phyloP scores from a whole-genome alignment of 2,113 vertebrate species.

The Poeciliopsis prolifica region DNA sequence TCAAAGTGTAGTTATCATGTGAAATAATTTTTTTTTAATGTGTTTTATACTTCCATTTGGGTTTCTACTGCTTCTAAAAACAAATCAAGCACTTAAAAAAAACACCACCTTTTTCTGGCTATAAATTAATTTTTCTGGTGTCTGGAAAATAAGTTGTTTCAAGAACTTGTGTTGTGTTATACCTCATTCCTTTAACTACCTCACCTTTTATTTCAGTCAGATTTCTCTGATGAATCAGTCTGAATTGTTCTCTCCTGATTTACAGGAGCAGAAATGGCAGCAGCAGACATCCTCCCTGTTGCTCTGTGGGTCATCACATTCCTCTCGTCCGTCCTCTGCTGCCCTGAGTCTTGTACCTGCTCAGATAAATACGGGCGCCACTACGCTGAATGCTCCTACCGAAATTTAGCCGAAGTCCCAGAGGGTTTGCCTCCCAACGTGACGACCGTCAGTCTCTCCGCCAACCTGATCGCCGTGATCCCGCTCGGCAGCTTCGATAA shows the following conservation, averaged over 20 bases:
- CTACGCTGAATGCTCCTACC: constrained; percentile 92
- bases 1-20: too few species aligned
- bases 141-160: too few species aligned
- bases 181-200: background rate
- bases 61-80: too few species aligned
- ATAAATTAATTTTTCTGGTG: too few species aligned
- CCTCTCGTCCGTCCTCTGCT: constrained; percentile 70
- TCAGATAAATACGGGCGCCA: constrained; percentile 86
- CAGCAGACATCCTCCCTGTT: constrained; percentile 51
- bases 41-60: too few species aligned
- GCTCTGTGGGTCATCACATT: constrained; percentile 68
- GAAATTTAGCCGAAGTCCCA: constrained; percentile 85
- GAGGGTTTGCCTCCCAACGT: constrained; percentile 86
- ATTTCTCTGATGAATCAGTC: background rate
- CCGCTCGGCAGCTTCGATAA: constrained; percentile 82
- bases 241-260: constrained; percentile 28
- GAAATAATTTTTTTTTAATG: too few species aligned
- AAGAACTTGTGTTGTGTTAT: background rate
- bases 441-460: constrained; percentile 88
- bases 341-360: constrained; percentile 88
- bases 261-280: constrained; percentile 78
- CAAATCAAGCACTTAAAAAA: too few species aligned
- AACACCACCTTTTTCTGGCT: too few species aligned
- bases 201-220: background rate
- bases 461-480: constrained; percentile 87